Base-by-base conservation (phyloP, 2,797 vertebrate species). In the Rallus crepitans region DNA sequence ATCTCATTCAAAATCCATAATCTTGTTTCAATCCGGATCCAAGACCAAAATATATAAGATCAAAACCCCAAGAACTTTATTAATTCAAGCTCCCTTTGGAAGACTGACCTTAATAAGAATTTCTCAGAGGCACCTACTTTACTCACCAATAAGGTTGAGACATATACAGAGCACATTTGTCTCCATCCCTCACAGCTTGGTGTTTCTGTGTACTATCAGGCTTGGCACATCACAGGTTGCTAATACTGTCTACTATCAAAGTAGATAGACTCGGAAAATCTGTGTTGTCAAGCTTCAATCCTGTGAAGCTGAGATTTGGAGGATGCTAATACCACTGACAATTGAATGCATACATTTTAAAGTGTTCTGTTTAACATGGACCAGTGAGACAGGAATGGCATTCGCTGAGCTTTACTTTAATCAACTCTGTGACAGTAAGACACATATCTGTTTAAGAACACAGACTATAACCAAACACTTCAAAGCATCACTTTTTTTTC, bases 351-450 rank as follows among this genome's bases (percentile, higher is more conserved):
- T 25, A 14, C 63, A 47, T 64, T 91, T 60, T 57, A 63, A 56
- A 75, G 57, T 13, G 8, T 19, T 80, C 73, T 88, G 82, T 79
- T 82, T 65, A 45, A 61, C 78, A 61, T 0, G 5, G 93, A 30
- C 90, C 69, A n/a, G 2, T 5, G 80, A 53, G 79, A 33, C 27
- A 7, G 80, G 30, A 72, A 33, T 10, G 47, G 82, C 80, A 15
- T 16, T 39, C 3, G 0, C 89, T 40, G 78, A 93, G 92, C 82
- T 93, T 83, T 61, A n/a, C 96, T 94, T 93, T 94, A 50, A 96
- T 92, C 93, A 94, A 20, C 81, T n/a, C 61, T 11, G 17, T n/a
- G 83, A 94, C 96, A 92, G 83, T 20, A 37, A 87, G 89, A 83
- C 94, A 90, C 8, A 0, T 16, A 84, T 89, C 91, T 92, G 78